Conservation (phyloP, 2,797 vertebrate genomes). For the Melanotaenia trifasciata region DNA sequence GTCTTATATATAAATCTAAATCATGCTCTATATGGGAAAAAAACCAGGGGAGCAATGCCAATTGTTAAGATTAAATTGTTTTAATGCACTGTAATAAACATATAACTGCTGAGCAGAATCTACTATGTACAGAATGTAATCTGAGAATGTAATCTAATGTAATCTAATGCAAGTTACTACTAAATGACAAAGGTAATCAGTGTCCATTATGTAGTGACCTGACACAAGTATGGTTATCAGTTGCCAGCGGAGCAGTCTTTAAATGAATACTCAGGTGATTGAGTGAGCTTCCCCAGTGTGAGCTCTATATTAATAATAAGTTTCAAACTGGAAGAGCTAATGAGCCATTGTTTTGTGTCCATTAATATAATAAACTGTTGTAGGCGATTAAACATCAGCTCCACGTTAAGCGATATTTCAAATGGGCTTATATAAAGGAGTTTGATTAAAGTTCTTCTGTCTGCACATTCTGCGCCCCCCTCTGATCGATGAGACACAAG, state of each 20-base stretch:
- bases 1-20: too few species aligned
- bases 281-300: constrained; percentile 5
- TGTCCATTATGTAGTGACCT: constrained; percentile 2
- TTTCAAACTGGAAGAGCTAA: constrained; percentile 14
- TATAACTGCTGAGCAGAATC: too few species aligned
- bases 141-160: too few species aligned
- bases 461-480: neutral
- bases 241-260: neutral
- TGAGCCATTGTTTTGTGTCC: neutral
- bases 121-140: too few species aligned
- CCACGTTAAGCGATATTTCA: neutral
- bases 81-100: too few species aligned
- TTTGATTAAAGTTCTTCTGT: constrained; percentile 2
- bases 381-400: constrained; percentile 6
- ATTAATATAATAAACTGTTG: neutral
- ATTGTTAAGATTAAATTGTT: neutral
- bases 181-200: neutral
- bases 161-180: neutral
- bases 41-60: neutral
- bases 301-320: neutral
- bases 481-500: neutral
- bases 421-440: neutral
- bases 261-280: neutral
- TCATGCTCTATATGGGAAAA: neutral
- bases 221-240: neutral